These are phyloP conservation scores for Metalampra italica DNA, from an alignment of 2,888 invertebrate genomes.

Conservation along the genomic window DNA sequence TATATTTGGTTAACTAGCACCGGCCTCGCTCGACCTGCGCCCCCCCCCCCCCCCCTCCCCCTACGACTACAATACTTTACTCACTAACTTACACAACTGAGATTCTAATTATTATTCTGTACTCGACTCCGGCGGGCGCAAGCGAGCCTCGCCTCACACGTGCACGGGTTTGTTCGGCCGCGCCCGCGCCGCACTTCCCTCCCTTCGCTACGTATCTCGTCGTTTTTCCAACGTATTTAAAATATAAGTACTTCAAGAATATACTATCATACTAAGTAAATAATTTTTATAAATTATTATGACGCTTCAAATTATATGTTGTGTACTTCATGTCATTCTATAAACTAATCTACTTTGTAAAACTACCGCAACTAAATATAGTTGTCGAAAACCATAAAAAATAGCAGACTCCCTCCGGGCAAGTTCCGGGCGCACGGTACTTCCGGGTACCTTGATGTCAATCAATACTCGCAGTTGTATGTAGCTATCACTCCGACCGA, in stretches of 20 bases:
- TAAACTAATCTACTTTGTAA: too few relatives aligned
- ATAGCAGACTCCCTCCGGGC: too few relatives aligned
- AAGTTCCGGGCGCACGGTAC: too few relatives aligned
- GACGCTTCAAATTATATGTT: neutral
- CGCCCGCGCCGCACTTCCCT: neutral
- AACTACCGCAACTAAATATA: too few relatives aligned
- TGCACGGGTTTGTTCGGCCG: neutral
- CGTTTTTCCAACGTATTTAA: too few relatives aligned
- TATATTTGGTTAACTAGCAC: conserved; percentile 52
- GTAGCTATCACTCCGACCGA: too few relatives aligned
- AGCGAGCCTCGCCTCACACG: conserved; percentile 4
- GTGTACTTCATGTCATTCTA: neutral
- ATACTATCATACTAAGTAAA: neutral
- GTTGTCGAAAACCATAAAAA: conserved; percentile 3
- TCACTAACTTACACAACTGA: conserved; percentile 46
- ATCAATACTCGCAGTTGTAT: too few relatives aligned
- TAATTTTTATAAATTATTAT: conserved; percentile 5
- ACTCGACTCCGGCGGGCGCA: conserved; percentile 5
- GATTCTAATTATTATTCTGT: conserved; percentile 44
- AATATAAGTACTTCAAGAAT: too few relatives aligned
- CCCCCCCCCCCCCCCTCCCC: conserved; percentile 18
- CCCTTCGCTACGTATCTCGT: neutral
- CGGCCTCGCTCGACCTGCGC: conserved; percentile 27
- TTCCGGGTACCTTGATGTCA: too few relatives aligned
- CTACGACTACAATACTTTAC: conserved; percentile 15